These are phyloP conservation scores for Serinus canaria DNA, from an alignment of 2,113 vertebrate genomes.

Conservation along the genomic window DNA sequence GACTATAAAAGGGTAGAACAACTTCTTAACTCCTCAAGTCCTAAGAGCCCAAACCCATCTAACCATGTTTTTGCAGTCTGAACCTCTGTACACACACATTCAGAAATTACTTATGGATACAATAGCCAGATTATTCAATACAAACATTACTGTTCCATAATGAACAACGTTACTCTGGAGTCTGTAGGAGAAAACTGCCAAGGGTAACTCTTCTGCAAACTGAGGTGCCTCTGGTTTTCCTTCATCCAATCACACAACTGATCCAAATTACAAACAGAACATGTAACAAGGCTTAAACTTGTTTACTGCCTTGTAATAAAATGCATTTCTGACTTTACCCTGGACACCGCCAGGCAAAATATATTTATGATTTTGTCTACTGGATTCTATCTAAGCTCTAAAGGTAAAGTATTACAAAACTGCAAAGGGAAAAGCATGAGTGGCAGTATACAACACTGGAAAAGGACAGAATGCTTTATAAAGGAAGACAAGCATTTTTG, in stretches of 20 bases:
- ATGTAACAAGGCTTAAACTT: neutral
- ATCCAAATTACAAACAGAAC: neutral
- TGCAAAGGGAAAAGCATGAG: neutral
- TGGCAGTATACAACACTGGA: neutral
- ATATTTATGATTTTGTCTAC: neutral
- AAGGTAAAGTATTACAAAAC: neutral
- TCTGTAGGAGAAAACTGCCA: neutral
- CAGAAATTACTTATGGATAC: neutral
- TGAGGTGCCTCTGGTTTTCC: neutral
- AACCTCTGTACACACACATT: neutral
- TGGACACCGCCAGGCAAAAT: neutral
- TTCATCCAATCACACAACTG: neutral
- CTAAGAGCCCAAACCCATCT: neutral
- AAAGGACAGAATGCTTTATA: neutral
- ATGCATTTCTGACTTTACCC: neutral
- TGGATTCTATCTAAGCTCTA: neutral
- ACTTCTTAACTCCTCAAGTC: neutral
- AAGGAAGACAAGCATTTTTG: neutral
- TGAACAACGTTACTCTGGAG: neutral
- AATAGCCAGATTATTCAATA: neutral
- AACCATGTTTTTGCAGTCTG: neutral
- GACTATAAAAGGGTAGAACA: neutral
- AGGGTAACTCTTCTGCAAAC: neutral
- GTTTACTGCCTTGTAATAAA: neutral
- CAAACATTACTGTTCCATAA: neutral